A percentile compares a stretch with the other conserved stretches of the same genome.
phyloP scores from a whole-genome alignment of 2,797 vertebrate genomes.

The Schizopygopsis malacanthus region DNA sequence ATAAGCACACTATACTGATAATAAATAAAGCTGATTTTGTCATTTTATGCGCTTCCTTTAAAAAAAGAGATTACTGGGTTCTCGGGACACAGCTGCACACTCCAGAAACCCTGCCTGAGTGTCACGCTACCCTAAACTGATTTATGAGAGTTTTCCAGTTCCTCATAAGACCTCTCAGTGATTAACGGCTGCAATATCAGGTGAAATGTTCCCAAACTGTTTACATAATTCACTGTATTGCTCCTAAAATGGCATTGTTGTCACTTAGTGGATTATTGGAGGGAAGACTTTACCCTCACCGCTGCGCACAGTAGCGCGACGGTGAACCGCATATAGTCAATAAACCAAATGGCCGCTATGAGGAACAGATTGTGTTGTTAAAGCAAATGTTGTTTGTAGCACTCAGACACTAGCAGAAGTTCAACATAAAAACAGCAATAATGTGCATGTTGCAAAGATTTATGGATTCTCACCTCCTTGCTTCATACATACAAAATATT shows the following conservation, averaged over 20 bases:
- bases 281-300: constrained; percentile 67
- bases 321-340: constrained; percentile 74
- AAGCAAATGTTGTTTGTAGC: constrained; percentile 79
- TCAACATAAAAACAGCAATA: constrained; percentile 80
- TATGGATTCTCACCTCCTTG: constrained; percentile 71
- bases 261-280: constrained; percentile 75
- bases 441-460: constrained; percentile 75
- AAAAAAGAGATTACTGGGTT: constrained; percentile 56
- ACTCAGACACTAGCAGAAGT: constrained; percentile 74
- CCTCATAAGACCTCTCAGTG: constrained; percentile 73
- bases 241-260: constrained; percentile 72
- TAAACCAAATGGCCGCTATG: constrained; percentile 81
- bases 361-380: constrained; percentile 82
- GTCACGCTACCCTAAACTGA: constrained; percentile 62
- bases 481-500: constrained; percentile 71
- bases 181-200: constrained; percentile 78
- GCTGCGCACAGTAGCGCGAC: constrained; percentile 61
- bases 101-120: constrained; percentile 42
- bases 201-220: constrained; percentile 72
- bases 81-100: constrained; percentile 54
- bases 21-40: constrained; percentile 57
- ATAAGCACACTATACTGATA: constrained; percentile 46
- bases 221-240: constrained; percentile 76
- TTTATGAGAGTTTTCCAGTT: constrained; percentile 71
- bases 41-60: constrained; percentile 42